A percentile compares a stretch with the other conserved stretches of the same genome.
Conservation (phyloP, 2,797 vertebrate species). For the Eremophila alpestris region DNA sequence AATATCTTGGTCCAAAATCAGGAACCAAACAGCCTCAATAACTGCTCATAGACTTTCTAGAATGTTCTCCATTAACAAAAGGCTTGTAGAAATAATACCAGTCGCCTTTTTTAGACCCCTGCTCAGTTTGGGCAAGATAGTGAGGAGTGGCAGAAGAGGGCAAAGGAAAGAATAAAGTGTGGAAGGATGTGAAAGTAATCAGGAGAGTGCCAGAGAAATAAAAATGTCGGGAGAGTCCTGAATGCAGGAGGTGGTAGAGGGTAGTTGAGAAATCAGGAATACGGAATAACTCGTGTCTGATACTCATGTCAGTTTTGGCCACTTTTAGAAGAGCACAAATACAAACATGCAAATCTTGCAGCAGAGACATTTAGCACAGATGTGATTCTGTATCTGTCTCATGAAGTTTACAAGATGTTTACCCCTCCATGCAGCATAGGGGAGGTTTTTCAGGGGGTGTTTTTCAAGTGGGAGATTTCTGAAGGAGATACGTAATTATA, state of each 20-base stretch:
- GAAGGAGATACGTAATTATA: not conserved
- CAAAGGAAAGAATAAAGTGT: not conserved
- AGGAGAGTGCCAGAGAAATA: not conserved
- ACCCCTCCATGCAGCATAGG: not conserved
- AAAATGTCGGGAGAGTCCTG: not conserved
- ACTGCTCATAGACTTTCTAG: not conserved
- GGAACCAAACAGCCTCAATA: not conserved
- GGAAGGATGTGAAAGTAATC: not conserved
- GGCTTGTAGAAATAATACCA: not conserved
- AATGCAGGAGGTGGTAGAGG: not conserved
- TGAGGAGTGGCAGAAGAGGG: not conserved
- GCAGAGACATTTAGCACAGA: not conserved
- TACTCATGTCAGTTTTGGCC: not conserved
- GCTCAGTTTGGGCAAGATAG: not conserved
- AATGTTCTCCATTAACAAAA: not conserved
- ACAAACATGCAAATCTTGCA: not conserved
- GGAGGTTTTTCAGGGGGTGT: not conserved
- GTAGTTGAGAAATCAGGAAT: not conserved
- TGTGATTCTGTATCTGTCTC: not conserved
- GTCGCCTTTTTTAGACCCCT: not conserved
- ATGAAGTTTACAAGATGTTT: not conserved
- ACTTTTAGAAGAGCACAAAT: not conserved
- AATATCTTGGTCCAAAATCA: not conserved
- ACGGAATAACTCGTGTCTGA: not conserved
- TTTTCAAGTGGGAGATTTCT: not conserved